These are phyloP conservation scores for Acanthaster planci DNA, from an alignment of 35 echinoderm and acorn worm species.

Conservation along the genomic window DNA sequence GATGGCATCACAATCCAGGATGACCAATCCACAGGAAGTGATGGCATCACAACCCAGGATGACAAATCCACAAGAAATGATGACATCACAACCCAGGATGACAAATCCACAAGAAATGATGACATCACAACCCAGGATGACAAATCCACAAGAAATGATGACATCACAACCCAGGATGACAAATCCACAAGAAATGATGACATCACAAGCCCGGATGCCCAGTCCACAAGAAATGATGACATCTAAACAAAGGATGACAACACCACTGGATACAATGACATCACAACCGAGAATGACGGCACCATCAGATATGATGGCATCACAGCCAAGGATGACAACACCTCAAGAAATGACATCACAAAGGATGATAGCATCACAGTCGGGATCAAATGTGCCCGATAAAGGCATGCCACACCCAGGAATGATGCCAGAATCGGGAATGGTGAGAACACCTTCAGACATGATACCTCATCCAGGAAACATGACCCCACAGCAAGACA, in stretches of 20 bases:
- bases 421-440: slow-evolving; percentile 15
- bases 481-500: too few species aligned
- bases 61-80: slow-evolving; percentile 62
- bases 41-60: slow-evolving; percentile 71
- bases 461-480: slow-evolving; percentile 18
- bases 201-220: slow-evolving; percentile 65
- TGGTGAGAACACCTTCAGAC: neutral
- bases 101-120: slow-evolving; percentile 36
- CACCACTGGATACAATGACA: slow-evolving; percentile 57
- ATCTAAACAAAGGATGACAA: slow-evolving; percentile 33
- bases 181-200: slow-evolving; percentile 40
- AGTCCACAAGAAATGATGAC: slow-evolving; percentile 46
- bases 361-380: slow-evolving; percentile 44
- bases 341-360: slow-evolving; percentile 34
- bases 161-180: slow-evolving; percentile 51
- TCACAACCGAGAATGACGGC: slow-evolving; percentile 63
- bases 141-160: slow-evolving; percentile 51
- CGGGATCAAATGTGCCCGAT: slow-evolving; percentile 30
- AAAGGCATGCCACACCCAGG: slow-evolving; percentile 2
- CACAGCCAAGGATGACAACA: slow-evolving; percentile 26
- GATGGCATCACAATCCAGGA: slow-evolving; percentile 51
- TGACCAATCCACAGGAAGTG: slow-evolving; percentile 65
- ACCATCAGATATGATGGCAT: neutral
- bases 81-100: slow-evolving; percentile 45
- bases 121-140: slow-evolving; percentile 56